Conservation (phyloP, 2,113 vertebrate species). For the Varanus komodoensis region DNA sequence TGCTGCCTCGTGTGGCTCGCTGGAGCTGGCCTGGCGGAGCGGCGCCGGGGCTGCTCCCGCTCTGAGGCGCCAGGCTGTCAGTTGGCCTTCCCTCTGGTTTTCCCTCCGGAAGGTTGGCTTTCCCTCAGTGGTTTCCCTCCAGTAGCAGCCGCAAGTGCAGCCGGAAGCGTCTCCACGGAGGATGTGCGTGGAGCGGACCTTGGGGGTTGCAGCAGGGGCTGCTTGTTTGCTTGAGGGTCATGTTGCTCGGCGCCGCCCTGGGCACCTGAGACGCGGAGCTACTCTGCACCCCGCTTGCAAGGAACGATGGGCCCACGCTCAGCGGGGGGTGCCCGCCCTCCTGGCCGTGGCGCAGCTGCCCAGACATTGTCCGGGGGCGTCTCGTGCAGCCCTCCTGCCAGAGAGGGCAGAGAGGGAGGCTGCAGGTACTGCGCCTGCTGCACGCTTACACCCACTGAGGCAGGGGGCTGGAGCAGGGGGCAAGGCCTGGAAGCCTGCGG, state of each 20-base stretch:
- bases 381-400: no score
- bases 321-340: no score
- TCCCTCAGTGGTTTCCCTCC: background rate
- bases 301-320: no score
- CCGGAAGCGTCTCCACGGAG: background rate
- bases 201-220: background rate
- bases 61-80: background rate
- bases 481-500: no score
- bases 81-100: background rate
- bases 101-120: background rate
- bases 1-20: background rate
- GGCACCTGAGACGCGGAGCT: background rate
- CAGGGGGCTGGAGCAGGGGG: accelerated
- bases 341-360: background rate
- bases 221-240: no score
- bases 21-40: background rate
- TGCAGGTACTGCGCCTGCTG: no score
- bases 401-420: no score
- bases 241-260: background rate
- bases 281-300: no score
- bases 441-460: no score
- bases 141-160: background rate
- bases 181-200: background rate
- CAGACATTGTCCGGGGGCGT: background rate
- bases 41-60: background rate